Base-by-base conservation (phyloP, 1,140 invertebrate genomes). In the Orchestia grillus region DNA sequence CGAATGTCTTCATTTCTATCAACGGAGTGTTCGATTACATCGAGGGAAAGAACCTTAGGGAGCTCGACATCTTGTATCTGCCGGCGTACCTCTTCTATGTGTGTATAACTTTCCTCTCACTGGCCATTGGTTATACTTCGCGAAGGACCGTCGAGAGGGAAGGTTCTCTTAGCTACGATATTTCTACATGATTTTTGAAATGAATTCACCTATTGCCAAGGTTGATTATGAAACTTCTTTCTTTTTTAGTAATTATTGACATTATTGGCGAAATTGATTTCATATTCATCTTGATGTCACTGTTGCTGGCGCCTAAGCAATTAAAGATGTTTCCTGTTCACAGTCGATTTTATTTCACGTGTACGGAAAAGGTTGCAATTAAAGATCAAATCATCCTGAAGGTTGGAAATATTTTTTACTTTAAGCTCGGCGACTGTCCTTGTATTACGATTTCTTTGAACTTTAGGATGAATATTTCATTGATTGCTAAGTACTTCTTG, bases 1-100 rank as follows among this genome's bases (percentile, higher is more conserved):
- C 88, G 4, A 44, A 90, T 42, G 41, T 90, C 3, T 90, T 90
- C 88, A 90, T 44, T 44, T 90, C 88, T 4, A 44, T 90, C 6
- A 90, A 90, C 43, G 88, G 88, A 41, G 88, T 90, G 41, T 90
- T 90, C 88, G 43, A 44, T 90, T 41, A 44, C 28, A 90, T 90
- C 11, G 88, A 44, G 43, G 88, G 43, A 90, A 28, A 44, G 43
- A 42, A 44, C 15, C 43, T 90, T 15, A 41, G 43, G 43, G 88
- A 90, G 15, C 43, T 90, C 1, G 88, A 90, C 28, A 41, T 90
- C 41, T 42, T 90, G 88, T 90, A 42, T 36, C n/a, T 90, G 36
- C 88, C 88, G 4, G 88, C 43, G 4, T 44, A 42, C 41, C 43
- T 44, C 41, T 42, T 90, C 41, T 41, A 42, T 90, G 88, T 90